A percentile compares a stretch with the other conserved stretches of the same genome.
phyloP scores from a whole-genome alignment of 2,113 vertebrate species.

The Megaceryle maxima region DNA sequence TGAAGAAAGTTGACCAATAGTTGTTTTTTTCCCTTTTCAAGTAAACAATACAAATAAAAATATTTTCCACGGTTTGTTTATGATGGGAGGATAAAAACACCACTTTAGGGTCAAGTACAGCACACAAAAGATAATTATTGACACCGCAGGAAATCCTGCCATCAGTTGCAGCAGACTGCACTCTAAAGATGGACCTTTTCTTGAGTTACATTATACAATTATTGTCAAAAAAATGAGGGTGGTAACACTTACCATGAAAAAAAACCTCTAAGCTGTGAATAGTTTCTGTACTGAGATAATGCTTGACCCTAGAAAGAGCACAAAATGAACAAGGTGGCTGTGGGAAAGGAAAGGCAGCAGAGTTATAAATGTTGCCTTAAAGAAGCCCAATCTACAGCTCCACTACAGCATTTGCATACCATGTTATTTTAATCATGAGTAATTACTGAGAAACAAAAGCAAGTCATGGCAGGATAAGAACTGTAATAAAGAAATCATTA shows the following conservation, averaged over 20 bases:
- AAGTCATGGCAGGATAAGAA: neutral
- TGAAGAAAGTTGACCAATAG: neutral
- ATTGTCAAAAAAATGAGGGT: neutral
- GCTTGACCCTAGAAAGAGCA: neutral
- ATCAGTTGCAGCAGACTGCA: neutral
- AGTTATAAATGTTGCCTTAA: neutral
- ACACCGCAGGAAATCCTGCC: neutral
- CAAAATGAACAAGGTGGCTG: neutral
- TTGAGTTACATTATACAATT: neutral
- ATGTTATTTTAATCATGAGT: constrained; percentile 3
- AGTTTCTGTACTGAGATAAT: neutral
- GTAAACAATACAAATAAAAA: neutral
- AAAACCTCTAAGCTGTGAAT: neutral
- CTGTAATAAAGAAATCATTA: neutral
- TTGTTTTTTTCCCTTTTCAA: neutral
- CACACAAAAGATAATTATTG: neutral
- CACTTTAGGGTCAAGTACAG: neutral
- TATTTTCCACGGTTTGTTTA: neutral
- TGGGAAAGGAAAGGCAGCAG: neutral
- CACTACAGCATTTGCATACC: neutral
- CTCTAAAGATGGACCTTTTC: neutral
- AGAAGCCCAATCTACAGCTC: neutral
- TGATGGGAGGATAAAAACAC: neutral
- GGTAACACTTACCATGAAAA: neutral
- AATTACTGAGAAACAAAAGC: constrained; percentile 27